These are phyloP conservation scores for Calliphora vomitoria DNA, from an alignment of 2,888 invertebrate genomes.

Conservation along the genomic window DNA sequence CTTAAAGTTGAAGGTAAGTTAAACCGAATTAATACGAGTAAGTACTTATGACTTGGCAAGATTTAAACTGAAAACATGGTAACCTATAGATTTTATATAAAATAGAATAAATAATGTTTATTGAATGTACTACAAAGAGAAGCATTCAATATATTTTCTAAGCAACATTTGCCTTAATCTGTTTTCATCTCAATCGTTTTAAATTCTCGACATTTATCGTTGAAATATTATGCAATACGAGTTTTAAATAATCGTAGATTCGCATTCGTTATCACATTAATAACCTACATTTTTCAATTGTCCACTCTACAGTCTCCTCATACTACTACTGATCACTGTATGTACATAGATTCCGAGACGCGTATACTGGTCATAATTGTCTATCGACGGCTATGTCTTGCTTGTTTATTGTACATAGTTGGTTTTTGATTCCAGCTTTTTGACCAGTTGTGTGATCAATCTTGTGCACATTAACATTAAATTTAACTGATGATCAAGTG, in stretches of 20 bases:
- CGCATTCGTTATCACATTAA: constrained; percentile 36
- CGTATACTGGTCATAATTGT: constrained; percentile 30
- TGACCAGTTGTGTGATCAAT: constrained; percentile 60
- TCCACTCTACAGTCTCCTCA: not conserved
- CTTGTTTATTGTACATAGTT: not conserved
- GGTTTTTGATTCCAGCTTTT: not conserved
- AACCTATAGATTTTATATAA: too few relatives aligned
- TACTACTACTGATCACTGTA: not conserved
- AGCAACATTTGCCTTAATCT: not conserved
- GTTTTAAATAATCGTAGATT: not conserved
- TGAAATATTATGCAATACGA: constrained; percentile 53
- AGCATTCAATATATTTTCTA: too few relatives aligned
- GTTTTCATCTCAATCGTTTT: constrained; percentile 9
- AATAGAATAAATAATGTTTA: too few relatives aligned
- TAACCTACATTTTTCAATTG: constrained; percentile 62
- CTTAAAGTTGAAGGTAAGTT: constrained; percentile 19
- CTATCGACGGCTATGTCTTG: constrained; percentile 13
- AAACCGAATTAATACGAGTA: not conserved
- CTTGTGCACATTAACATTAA: constrained; percentile 57
- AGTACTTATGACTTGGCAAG: not conserved
- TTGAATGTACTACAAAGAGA: too few relatives aligned
- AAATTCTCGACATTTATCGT: constrained; percentile 45
- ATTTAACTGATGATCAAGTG: constrained; percentile 67
- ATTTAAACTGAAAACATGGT: too few relatives aligned
- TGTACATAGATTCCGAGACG: constrained; percentile 5